Evolutionary conservation across 2,888 invertebrate genomes (phyloP).

Genomic region (Xanthostigma xanthostigma): DNA sequence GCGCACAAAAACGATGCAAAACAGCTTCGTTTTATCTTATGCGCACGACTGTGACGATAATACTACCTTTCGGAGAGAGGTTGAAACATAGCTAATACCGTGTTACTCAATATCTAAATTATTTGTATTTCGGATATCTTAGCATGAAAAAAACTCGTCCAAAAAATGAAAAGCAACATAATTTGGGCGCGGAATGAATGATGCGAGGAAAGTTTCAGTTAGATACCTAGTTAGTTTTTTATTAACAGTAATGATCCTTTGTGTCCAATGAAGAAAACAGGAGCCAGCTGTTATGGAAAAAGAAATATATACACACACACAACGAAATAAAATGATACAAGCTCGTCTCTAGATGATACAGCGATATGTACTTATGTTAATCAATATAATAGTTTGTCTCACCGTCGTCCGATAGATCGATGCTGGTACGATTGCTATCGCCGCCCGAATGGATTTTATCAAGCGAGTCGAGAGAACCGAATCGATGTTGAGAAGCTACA

Average conservation of each 20-base stretch:
- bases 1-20: no score
- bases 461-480: conserved; percentile 40
- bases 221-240: conserved; percentile 28
- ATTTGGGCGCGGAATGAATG: no score
- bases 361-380: neutral
- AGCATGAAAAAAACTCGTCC: no score
- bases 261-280: conserved; percentile 28
- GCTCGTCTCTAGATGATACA: no score
- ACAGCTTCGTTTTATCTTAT: no score
- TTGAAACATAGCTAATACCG: no score
- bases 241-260: conserved; percentile 28
- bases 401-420: conserved; percentile 30
- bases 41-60: no score
- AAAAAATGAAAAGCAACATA: no score
- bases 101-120: no score
- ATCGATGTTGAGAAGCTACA: conserved; percentile 17
- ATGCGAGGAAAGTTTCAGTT: conserved; percentile 3
- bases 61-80: no score
- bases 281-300: conserved; percentile 25
- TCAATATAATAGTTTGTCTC: conserved; percentile 15
- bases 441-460: conserved; percentile 27
- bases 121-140: no score
- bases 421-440: neutral
- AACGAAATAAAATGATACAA: conserved; percentile 19
- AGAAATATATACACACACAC: conserved; percentile 20